phyloP scores from a whole-genome alignment of 2,888 invertebrate species.

The Drosophila paranaensis region DNA sequence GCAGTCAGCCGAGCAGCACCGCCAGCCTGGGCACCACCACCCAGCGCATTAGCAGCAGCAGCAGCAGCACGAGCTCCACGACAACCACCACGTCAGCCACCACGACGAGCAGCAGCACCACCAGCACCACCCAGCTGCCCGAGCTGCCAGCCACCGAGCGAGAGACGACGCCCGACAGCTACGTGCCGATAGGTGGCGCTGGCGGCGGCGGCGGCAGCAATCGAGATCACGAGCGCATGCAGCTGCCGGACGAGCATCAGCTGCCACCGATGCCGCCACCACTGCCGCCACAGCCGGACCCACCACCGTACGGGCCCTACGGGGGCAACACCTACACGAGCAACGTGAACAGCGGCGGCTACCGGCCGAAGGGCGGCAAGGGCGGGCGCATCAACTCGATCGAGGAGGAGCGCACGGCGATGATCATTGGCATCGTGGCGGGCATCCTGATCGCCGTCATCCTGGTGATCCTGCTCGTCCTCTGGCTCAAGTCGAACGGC shows the following conservation, averaged over 20 bases:
- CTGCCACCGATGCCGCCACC: constrained; percentile 71
- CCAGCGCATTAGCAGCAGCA: constrained; percentile 48
- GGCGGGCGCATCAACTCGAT: constrained; percentile 88
- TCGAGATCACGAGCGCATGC: constrained; percentile 72
- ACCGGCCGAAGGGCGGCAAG: constrained; percentile 83
- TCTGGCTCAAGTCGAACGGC: constrained; percentile 94
- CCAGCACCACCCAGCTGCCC: constrained; percentile 67
- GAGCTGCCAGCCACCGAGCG: constrained; percentile 82
- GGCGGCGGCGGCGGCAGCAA: constrained; percentile 42
- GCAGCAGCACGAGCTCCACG: constrained; percentile 57
- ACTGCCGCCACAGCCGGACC: constrained; percentile 80
- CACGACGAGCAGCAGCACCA: constrained; percentile 72
- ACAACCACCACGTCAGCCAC: constrained; percentile 70
- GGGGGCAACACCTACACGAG: constrained; percentile 78
- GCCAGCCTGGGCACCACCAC: constrained; percentile 55
- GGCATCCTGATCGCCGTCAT: constrained; percentile 96
- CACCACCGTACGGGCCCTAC: constrained; percentile 71
- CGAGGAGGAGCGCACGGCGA: constrained; percentile 90
- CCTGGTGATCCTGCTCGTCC: constrained; percentile 94
- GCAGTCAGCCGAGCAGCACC: constrained; percentile 52
- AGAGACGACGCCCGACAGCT: constrained; percentile 82
- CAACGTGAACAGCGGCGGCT: constrained; percentile 77
- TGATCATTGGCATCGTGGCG: constrained; percentile 95
- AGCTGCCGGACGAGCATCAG: constrained; percentile 75
- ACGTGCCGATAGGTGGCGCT: constrained; percentile 51